Evolutionary conservation across 37 sponge, comb jelly and placozoan genomes (phyloP).

Genomic region (Cladorhizidae sp.): DNA sequence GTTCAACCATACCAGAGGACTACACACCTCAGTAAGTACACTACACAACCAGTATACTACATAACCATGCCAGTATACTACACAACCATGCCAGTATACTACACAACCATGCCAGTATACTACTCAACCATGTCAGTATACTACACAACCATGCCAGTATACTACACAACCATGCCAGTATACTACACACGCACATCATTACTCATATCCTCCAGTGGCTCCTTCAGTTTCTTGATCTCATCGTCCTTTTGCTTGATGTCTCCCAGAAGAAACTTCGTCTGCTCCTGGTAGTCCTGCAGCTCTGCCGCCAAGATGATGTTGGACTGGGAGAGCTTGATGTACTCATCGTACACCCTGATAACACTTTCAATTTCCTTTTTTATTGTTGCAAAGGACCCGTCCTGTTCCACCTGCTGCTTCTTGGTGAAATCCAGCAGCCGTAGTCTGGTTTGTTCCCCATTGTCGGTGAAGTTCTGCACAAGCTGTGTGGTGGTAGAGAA

Average conservation of each 20-base stretch:
- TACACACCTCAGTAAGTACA: no score
- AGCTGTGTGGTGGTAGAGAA: not conserved
- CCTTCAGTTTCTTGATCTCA: not conserved
- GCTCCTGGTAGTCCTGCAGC: constrained; percentile 28
- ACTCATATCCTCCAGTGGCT: not conserved
- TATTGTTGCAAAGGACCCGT: constrained; percentile 15
- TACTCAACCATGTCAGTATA: no score
- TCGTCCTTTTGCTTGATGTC: constrained; percentile 26
- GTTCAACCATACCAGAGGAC: no score
- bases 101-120: no score
- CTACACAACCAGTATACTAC: no score
- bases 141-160: not conserved
- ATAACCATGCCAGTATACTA: no score
- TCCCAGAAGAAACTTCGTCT: constrained; percentile 27
- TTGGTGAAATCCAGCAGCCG: constrained; percentile 18
- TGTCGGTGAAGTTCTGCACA: not conserved
- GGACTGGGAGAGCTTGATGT: constrained; percentile 16
- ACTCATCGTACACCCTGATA: constrained; percentile 14
- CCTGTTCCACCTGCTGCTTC: constrained; percentile 60
- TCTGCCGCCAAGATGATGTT: constrained; percentile 26
- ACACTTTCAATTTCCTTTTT: constrained; percentile 10
- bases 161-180: not conserved
- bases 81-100: no score
- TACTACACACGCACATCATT: constrained; percentile 17
- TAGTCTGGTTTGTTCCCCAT: not conserved